These are phyloP conservation scores for Pomacea maculata DNA, from an alignment of 1,140 invertebrate species.

Conservation along the genomic window DNA sequence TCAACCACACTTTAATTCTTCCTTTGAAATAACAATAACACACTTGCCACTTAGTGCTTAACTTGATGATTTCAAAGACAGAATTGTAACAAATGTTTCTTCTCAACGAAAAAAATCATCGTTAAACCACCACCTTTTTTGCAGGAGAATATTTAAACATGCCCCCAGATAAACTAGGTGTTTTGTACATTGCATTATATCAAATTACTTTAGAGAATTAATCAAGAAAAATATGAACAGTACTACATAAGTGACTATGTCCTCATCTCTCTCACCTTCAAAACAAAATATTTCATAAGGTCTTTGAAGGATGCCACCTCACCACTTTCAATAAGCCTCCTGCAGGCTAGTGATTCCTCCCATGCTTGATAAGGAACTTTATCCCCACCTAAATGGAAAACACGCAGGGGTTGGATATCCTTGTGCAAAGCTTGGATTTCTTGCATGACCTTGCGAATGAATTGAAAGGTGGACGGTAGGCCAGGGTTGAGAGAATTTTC, in stretches of 20 bases:
- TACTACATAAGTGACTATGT: slow-evolving; percentile 28
- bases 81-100: no score
- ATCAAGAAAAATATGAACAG: not conserved
- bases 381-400: slow-evolving; percentile 63
- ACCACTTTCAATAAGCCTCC: slow-evolving; percentile 37
- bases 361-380: slow-evolving; percentile 58
- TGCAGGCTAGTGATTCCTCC: slow-evolving; percentile 55
- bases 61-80: no score
- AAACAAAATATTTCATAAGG: slow-evolving; percentile 57
- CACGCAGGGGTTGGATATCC: slow-evolving; percentile 47
- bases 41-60: no score
- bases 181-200: no score
- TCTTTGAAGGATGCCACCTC: slow-evolving; percentile 40
- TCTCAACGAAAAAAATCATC: no score
- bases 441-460: slow-evolving; percentile 54
- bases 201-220: not conserved
- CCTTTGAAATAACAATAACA: no score
- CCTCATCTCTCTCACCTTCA: slow-evolving; percentile 37
- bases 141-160: no score
- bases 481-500: slow-evolving; percentile 62
- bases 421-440: slow-evolving; percentile 53
- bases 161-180: no score
- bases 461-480: slow-evolving; percentile 55
- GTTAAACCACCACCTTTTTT: no score
- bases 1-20: no score